Evolutionary conservation across 2,113 vertebrate species (phyloP), one percentile per base, ranked within the genome.

Genomic region (Aythya baeri): DNA sequence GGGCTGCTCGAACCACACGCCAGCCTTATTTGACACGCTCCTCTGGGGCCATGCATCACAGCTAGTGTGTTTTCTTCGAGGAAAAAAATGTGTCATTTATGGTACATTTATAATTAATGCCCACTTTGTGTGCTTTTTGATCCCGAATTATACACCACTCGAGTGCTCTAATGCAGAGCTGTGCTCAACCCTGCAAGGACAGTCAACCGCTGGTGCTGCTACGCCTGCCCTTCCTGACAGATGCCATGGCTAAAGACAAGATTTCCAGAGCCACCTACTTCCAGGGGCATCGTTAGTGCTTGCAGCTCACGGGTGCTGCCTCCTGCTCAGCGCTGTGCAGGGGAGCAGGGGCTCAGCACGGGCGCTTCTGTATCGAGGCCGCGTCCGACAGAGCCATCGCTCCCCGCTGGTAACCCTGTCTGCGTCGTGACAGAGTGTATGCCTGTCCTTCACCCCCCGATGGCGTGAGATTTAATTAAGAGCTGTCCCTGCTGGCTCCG

Each of bases 191-290:
- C 93, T 1, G 12, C 3, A 4, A 43, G 78, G 70, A 7, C 70
- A 17, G 29, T 21, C 0, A 2, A 68, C 50, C 0, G 1, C 14
- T 2, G 1, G 26, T 0, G 1, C 86, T 34, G 75, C 74, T 4
- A 3, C 44, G 71, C 91, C 85, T 67, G n/a, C 7, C n/a, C 52
- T 41, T 46, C 31, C 44, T 2, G 5, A 6, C 65, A 31, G 54
- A 9, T 3, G 16, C 55, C 63, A 3, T 41, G 11, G 44, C 74
- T 18, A 4, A 17, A 20, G 46, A 25, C 32, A 31, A 13, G 9
- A 13, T 5, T 8, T 54, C 88, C 32, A 22, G 27, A 58, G 32
- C 12, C 0, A 5, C 8, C 21, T 2, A 22, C 13, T 68, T 22
- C 75, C 75, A 83, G 62, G 75, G 74, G 34, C 89, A 58, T 5